A percentile compares a stretch with the other conserved stretches of the same genome.
Evolutionary conservation across 2,888 invertebrate genomes (phyloP).

Genomic region (Tanaodytes sp.): DNA sequence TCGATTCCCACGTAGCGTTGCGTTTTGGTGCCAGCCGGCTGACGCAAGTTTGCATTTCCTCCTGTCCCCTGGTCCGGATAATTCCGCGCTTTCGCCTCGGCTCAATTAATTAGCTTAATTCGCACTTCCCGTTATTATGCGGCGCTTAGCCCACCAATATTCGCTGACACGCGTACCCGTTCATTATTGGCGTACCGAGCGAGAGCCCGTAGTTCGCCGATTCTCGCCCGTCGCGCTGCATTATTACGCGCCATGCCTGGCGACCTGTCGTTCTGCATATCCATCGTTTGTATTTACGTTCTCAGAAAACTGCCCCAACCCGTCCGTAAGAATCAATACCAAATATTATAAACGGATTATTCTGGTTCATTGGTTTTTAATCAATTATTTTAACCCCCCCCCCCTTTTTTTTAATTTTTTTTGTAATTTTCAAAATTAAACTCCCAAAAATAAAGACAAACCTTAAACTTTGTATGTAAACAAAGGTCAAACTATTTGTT

Average conservation of each 20-base stretch:
- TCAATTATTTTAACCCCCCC: too few relatives aligned
- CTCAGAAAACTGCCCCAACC: constrained; percentile 54
- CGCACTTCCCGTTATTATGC: constrained; percentile 66
- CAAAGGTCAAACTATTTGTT: too few relatives aligned
- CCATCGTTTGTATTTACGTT: constrained; percentile 68
- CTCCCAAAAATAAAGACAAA: too few relatives aligned
- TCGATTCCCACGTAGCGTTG: constrained; percentile 34
- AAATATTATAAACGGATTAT: too few relatives aligned
- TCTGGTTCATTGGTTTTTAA: too few relatives aligned
- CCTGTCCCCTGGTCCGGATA: constrained; percentile 54
- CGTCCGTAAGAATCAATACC: constrained; percentile 44
- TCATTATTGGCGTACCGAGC: constrained; percentile 14
- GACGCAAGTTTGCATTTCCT: constrained; percentile 44
- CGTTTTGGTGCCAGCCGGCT: constrained; percentile 36
- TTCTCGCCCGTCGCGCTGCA: constrained; percentile 39
- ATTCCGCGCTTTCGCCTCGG: constrained; percentile 65
- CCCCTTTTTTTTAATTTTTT: too few relatives aligned
- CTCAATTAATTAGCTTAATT: constrained; percentile 70
- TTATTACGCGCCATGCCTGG: constrained; percentile 59
- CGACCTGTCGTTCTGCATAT: constrained; percentile 68
- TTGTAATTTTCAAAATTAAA: too few relatives aligned
- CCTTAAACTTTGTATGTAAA: too few relatives aligned
- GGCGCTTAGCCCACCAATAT: constrained; percentile 34
- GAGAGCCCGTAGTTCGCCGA: constrained; percentile 53
- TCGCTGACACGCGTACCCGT: constrained; percentile 49